Evolutionary conservation across 2,113 vertebrate species (phyloP).

Genomic region (Lamprotornis superbus): DNA sequence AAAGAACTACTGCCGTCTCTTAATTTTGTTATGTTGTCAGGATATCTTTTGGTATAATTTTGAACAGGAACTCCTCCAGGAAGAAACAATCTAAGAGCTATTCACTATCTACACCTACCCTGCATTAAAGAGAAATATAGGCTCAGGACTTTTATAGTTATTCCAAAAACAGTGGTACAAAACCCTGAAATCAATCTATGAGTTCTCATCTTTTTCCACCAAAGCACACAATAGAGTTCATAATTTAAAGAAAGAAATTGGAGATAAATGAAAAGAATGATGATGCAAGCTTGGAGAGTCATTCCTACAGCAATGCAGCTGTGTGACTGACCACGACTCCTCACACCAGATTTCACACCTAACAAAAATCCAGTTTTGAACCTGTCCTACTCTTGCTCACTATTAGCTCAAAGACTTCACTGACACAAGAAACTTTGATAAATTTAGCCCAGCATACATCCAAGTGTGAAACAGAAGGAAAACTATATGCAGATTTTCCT

Average conservation of each 20-base stretch:
- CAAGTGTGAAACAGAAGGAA: neutral
- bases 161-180: neutral
- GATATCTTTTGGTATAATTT: neutral
- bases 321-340: neutral
- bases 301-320: neutral
- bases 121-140: neutral
- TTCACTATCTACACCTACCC: neutral
- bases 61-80: neutral
- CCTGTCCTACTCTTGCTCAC: rapidly evolving
- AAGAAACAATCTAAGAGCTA: neutral
- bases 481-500: neutral
- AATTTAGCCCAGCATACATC: neutral
- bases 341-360: neutral
- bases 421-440: neutral
- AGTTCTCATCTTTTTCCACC: neutral
- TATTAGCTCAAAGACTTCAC: neutral
- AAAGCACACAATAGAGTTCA: neutral
- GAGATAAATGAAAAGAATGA: neutral
- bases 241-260: neutral
- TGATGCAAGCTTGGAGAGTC: rapidly evolving
- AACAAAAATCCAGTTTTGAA: neutral
- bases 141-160: neutral
- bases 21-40: neutral
- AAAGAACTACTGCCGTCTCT: neutral
- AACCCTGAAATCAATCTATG: neutral